Conservation (phyloP, 2,888 invertebrate genomes). For the Elegia similella region DNA sequence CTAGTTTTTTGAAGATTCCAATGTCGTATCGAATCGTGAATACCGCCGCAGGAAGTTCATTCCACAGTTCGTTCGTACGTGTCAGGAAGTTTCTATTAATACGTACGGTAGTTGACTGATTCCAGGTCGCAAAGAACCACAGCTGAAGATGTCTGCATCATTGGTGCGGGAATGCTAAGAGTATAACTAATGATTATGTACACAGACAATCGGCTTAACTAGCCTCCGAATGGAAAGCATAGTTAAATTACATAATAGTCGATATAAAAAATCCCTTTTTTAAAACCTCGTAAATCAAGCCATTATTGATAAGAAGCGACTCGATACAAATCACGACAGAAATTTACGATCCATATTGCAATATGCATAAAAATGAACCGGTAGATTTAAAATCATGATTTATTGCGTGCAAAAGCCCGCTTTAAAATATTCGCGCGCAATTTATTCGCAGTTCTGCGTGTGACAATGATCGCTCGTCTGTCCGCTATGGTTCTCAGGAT, state of each 20-base stretch:
- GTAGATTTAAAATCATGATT: slow-evolving; percentile 25
- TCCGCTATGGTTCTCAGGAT: not conserved
- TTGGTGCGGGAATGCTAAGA: too few relatives aligned
- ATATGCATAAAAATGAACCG: slow-evolving; percentile 19
- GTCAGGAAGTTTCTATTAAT: too few relatives aligned
- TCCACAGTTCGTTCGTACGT: too few relatives aligned
- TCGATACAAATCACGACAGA: slow-evolving; percentile 12
- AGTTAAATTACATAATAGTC: not conserved
- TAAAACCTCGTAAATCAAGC: not conserved
- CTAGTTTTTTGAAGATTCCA: too few relatives aligned
- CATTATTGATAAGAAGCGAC: slow-evolving; percentile 6
- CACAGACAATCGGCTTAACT: too few relatives aligned
- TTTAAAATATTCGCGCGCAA: slow-evolving; percentile 21
- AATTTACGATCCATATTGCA: slow-evolving; percentile 14
- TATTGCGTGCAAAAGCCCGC: slow-evolving; percentile 23
- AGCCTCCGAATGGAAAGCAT: too few relatives aligned
- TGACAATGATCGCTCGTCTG: slow-evolving; percentile 16
- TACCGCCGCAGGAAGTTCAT: too few relatives aligned
- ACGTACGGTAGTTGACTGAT: too few relatives aligned
- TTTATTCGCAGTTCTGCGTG: slow-evolving; percentile 8
- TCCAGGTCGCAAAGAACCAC: too few relatives aligned
- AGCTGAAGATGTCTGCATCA: too few relatives aligned
- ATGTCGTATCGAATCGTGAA: too few relatives aligned
- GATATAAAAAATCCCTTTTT: not conserved
- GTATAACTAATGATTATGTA: too few relatives aligned